Conservation (phyloP, 2,797 vertebrate species). For the Rhinella marina region DNA sequence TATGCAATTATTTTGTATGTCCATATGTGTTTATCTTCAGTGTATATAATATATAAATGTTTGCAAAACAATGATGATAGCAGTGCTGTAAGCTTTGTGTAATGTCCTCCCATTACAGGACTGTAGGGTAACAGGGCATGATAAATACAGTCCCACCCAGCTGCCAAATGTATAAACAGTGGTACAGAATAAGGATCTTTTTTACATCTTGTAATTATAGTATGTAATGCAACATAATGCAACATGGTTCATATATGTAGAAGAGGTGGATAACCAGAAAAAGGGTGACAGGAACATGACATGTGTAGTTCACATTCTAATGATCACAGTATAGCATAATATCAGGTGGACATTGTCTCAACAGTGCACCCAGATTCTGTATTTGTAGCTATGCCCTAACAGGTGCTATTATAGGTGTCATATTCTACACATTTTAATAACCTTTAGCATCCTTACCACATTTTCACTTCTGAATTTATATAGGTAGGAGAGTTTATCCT, state of each 20-base stretch:
- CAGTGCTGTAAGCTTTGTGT: neutral
- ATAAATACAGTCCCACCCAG: neutral
- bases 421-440: no score
- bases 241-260: neutral
- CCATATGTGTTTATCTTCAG: neutral
- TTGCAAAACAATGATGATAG: neutral
- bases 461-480: neutral
- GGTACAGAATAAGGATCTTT: neutral
- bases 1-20: no score
- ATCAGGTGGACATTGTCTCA: no score
- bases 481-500: neutral
- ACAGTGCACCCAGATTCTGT: no score
- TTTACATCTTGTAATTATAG: neutral
- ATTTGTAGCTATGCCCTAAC: no score
- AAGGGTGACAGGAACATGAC: neutral
- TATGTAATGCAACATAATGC: neutral
- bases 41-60: neutral
- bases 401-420: no score
- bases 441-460: no score
- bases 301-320: neutral
- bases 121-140: neutral
- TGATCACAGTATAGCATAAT: neutral
- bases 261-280: neutral
- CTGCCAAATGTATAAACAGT: neutral
- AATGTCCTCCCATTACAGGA: neutral